A percentile compares a stretch with the other conserved stretches of the same genome.
Conservation (phyloP, 1,140 invertebrate species). For the Drosophila serrata region DNA sequence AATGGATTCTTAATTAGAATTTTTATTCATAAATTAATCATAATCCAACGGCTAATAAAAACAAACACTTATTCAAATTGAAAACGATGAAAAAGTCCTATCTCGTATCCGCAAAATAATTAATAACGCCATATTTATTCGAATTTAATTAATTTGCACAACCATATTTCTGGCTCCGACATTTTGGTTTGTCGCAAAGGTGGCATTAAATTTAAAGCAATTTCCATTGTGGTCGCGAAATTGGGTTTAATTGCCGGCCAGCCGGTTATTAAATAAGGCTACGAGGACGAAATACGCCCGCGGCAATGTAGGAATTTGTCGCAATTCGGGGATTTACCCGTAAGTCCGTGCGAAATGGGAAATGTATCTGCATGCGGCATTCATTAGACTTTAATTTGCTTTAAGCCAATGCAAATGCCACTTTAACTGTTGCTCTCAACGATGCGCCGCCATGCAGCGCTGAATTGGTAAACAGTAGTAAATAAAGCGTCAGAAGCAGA, state of each 20-base stretch:
- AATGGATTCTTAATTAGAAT: constrained; percentile 58
- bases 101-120: constrained; percentile 42
- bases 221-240: constrained; percentile 64
- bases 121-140: constrained; percentile 64
- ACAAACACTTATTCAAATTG: constrained; percentile 37
- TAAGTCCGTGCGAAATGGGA: not conserved
- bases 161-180: constrained; percentile 48
- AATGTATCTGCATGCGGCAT: constrained; percentile 23
- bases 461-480: constrained; percentile 28
- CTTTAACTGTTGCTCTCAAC: constrained; percentile 35
- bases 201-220: constrained; percentile 50
- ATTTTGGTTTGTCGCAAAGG: constrained; percentile 4
- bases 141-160: constrained; percentile 73
- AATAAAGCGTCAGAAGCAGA: constrained; percentile 9
- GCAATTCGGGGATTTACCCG: constrained; percentile 53
- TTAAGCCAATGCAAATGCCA: constrained; percentile 31
- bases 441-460: constrained; percentile 3
- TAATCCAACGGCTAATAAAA: constrained; percentile 26
- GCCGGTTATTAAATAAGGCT: constrained; percentile 55
- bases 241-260: constrained; percentile 62
- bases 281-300: constrained; percentile 18
- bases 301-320: constrained; percentile 25
- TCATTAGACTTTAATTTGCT: constrained; percentile 42
- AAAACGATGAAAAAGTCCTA: constrained; percentile 35
- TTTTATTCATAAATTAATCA: constrained; percentile 53